Evolutionary conservation across 53 echinoderm and acorn worm genomes (phyloP), one percentile per base, ranked within the genome.

Genomic region (Luidia sarsii): DNA sequence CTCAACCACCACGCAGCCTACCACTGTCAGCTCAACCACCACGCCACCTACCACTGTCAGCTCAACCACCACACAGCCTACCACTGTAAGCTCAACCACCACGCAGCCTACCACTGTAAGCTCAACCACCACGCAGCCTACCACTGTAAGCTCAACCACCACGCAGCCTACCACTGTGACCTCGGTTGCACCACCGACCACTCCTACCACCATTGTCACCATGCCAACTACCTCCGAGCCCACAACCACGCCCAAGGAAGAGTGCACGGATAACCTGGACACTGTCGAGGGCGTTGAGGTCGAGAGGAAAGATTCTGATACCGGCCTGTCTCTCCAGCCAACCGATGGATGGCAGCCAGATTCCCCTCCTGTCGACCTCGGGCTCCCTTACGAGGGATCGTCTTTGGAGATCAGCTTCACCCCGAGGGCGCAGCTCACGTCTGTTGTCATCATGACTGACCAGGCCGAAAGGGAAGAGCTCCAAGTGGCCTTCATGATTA

Each of bases 401-500:
- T 75, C 39, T 54, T n/a, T 75, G 60, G 59, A 75, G 46, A 21
- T 38, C 45, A 57, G 38, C 0, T 75, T 75, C n/a, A 59, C n/a
- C n/a, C 59, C 60, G 2, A 31, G 60, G 25, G 43, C 23, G 28
- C 1, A 39, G 16, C 39, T 75, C 38, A 59, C 57, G 16, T 75
- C 75, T 5, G 31, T 75, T 7, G 33, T 59, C 31, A 18, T 75
- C 59, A 57, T 28, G 30, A 60, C 10, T 14, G 45, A 19, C 3
- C 9, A 28, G 18, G 75, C n/a, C 3, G 37, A 3, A 7, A 3
- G 7, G 25, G 45, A 39, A 34, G 41, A 39, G 1, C 32, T 75
- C 5, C 25, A 16, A 11, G 1, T 75, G 14, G 57, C 75, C n/a
- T 41, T 75, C 28, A 25, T 8, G 18, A 24, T 75, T 29, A 57